Conservation (phyloP, 2,888 invertebrate genomes). For the Eristalis intricaria region DNA sequence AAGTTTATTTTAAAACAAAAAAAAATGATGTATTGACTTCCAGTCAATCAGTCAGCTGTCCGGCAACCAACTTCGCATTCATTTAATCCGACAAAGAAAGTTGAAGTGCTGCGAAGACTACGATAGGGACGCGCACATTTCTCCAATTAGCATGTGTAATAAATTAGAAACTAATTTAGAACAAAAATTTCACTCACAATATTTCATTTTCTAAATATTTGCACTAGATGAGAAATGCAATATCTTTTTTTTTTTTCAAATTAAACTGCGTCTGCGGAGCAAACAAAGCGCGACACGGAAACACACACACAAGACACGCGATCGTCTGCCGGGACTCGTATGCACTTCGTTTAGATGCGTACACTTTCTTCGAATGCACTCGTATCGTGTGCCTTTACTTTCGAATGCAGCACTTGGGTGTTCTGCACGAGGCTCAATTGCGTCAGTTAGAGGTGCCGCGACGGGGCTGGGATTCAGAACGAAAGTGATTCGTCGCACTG, state of each 20-base stretch:
- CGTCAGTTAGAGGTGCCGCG: neutral
- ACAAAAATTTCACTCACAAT: slow-evolving; percentile 61
- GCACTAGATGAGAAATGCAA: slow-evolving; percentile 59
- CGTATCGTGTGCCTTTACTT: slow-evolving; percentile 15
- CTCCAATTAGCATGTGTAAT: slow-evolving; percentile 40
- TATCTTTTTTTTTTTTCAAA: neutral
- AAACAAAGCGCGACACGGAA: slow-evolving; percentile 12
- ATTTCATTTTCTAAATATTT: slow-evolving; percentile 55
- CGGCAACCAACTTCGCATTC: slow-evolving; percentile 19
- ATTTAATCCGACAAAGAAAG: slow-evolving; percentile 45
- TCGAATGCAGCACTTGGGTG: slow-evolving; percentile 28
- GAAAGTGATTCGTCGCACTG: slow-evolving; percentile 30
- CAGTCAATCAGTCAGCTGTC: slow-evolving; percentile 2
- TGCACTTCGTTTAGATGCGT: slow-evolving; percentile 6
- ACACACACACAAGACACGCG: slow-evolving; percentile 46
- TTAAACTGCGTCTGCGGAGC: neutral
- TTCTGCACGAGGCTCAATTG: slow-evolving; percentile 18
- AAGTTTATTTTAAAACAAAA: slow-evolving; percentile 5
- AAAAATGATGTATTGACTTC: neutral
- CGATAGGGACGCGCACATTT: slow-evolving; percentile 32
- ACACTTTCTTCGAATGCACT: slow-evolving; percentile 31
- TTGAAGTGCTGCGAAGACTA: slow-evolving; percentile 20
- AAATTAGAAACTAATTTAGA: slow-evolving; percentile 28
- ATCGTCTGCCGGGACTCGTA: neutral
- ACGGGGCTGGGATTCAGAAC: neutral